These are phyloP conservation scores for Catocala nupta DNA, from an alignment of 2,888 invertebrate species.

Conservation along the genomic window DNA sequence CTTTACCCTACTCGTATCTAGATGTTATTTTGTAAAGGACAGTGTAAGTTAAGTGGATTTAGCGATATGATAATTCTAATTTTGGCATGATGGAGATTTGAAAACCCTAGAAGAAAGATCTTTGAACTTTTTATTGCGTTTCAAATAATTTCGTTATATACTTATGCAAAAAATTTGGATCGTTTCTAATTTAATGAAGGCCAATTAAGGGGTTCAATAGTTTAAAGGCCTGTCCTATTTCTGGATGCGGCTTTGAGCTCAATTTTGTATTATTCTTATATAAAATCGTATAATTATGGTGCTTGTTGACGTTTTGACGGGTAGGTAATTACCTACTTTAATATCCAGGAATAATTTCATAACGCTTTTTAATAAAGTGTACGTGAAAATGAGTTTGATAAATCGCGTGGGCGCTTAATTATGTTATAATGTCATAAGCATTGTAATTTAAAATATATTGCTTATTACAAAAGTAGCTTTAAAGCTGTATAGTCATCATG, in stretches of 20 bases:
- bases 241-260: background rate
- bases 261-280: background rate
- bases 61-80: too few relatives aligned
- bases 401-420: slow-evolving; percentile 12
- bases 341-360: slow-evolving; percentile 11
- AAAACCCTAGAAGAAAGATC: too few relatives aligned
- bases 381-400: slow-evolving; percentile 36
- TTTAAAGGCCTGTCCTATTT: background rate
- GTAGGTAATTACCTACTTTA: slow-evolving; percentile 18
- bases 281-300: background rate
- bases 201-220: background rate
- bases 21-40: slow-evolving; percentile 26
- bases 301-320: slow-evolving; percentile 11
- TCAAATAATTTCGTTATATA: background rate
- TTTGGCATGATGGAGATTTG: too few relatives aligned
- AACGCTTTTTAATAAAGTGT: slow-evolving; percentile 10
- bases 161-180: background rate
- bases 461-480: too few relatives aligned
- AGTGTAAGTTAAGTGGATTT: background rate
- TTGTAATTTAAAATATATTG: too few relatives aligned
- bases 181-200: background rate
- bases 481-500: too few relatives aligned
- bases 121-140: background rate
- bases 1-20: background rate
- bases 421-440: too few relatives aligned